These are phyloP conservation scores for Gallinago jamesoni DNA, from an alignment of 2,113 vertebrate species.

Conservation along the genomic window DNA sequence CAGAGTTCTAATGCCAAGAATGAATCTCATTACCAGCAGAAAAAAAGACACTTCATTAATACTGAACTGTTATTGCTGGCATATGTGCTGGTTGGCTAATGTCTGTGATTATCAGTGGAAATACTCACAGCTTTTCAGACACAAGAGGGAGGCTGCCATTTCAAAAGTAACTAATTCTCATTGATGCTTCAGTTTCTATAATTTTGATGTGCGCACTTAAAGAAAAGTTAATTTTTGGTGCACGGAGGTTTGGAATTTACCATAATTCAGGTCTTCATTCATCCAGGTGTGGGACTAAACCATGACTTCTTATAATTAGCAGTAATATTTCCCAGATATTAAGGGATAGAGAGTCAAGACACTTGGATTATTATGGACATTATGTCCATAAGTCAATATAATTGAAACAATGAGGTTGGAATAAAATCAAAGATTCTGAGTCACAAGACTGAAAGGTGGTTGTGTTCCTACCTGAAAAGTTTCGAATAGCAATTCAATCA, in stretches of 20 bases:
- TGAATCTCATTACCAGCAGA: constrained; percentile 41
- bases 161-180: neutral
- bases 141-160: constrained; percentile 6
- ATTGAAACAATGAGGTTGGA: neutral
- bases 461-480: neutral
- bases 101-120: constrained; percentile 33
- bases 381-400: neutral
- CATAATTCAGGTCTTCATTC: neutral
- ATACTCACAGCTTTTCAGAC: constrained; percentile 27
- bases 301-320: neutral
- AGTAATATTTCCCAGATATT: neutral
- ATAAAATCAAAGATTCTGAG: neutral
- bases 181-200: neutral
- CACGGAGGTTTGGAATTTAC: neutral
- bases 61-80: constrained; percentile 55
- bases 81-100: constrained; percentile 40
- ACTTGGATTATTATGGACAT: neutral
- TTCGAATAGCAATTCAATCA: neutral
- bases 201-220: neutral
- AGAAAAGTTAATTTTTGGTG: neutral
- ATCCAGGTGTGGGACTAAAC: neutral
- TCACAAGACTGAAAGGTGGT: neutral
- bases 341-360: neutral
- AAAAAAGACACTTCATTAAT: constrained; percentile 65
- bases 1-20: constrained; percentile 45